Evolutionary conservation across 2,888 invertebrate genomes (phyloP).

Genomic region (Tromatobia lineatoria): DNA sequence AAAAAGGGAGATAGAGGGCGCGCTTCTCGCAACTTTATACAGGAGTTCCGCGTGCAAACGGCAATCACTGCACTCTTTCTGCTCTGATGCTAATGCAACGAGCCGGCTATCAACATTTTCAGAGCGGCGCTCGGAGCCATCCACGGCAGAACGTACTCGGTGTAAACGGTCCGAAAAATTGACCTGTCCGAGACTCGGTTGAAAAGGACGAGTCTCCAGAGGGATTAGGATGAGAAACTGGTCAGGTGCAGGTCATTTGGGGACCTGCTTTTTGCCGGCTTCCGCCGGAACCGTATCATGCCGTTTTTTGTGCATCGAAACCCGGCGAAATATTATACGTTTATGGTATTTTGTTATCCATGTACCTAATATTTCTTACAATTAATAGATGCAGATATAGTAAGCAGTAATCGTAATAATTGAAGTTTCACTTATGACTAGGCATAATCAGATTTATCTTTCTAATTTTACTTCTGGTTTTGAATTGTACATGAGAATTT

Average conservation of each 20-base stretch:
- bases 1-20: neutral
- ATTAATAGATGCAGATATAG: too few species aligned
- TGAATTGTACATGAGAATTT: too few species aligned
- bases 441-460: too few species aligned
- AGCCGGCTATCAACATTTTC: conserved; percentile 23
- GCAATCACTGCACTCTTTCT: conserved; percentile 37
- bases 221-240: neutral
- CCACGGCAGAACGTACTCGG: neutral
- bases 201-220: neutral
- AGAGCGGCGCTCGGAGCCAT: neutral
- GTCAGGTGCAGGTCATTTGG: neutral
- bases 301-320: neutral
- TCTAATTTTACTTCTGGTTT: too few species aligned
- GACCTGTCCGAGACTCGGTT: neutral
- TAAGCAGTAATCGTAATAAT: too few species aligned
- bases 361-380: too few species aligned
- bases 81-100: conserved; percentile 26
- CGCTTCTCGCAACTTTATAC: conserved; percentile 33
- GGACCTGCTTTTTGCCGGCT: neutral
- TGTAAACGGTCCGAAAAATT: conserved; percentile 9
- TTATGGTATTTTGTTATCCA: too few species aligned
- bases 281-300: neutral
- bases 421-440: too few species aligned
- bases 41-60: conserved; percentile 30
- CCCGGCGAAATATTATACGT: neutral